Base-by-base conservation (phyloP, 2,888 invertebrate genomes). In the Tachystola acroxantha region DNA sequence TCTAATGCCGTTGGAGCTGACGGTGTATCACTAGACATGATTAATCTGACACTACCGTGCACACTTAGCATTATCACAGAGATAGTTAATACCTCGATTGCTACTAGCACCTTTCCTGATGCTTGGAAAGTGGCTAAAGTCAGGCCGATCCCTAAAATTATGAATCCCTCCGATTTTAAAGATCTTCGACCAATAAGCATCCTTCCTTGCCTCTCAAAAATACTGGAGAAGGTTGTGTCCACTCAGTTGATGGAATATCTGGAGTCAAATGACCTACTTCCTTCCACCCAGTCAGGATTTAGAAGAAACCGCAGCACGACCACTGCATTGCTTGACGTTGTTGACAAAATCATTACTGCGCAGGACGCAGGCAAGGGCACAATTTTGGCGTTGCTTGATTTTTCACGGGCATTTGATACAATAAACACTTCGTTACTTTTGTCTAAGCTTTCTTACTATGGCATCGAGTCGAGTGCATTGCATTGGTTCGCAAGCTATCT, bases 391-490 rank as follows among this genome's bases (percentile, higher is more conserved):
- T 29, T 57, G 0, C 43, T 61, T 5, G 59, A 63, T 34, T 60
- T 50, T 28, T 52, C 56, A 0, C 53, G 59, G 10, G 63, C 58
- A 6, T 64, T 64, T 28, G 59, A 64, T 26, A 39, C 39, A 10
- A 47, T 61, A 0, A 36, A 53, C 36, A 53, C 43, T 30, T 19
- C 32, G 2, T 16, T 51, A 5, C 37, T 57, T 0, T 13, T 57
- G 0, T 13, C 39, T 1, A 57, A 50, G 27, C 14, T 57, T 2
- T 10, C n/a, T 3, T 31, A 30, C 7, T 37, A 48, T 5, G 41
- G 50, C 6, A 38, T 39, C 10, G 25, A 31, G 5, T 5, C 5
- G 0, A 1, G 1, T 2, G 2, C 37, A 2, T 7, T 28, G 1
- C 5, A 28, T 29, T 38, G 37, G 37, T 38, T 38, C 7, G 7